These are phyloP conservation scores for Mizuhopecten yessoensis DNA, from an alignment of 1,140 invertebrate genomes.

Conservation along the genomic window DNA sequence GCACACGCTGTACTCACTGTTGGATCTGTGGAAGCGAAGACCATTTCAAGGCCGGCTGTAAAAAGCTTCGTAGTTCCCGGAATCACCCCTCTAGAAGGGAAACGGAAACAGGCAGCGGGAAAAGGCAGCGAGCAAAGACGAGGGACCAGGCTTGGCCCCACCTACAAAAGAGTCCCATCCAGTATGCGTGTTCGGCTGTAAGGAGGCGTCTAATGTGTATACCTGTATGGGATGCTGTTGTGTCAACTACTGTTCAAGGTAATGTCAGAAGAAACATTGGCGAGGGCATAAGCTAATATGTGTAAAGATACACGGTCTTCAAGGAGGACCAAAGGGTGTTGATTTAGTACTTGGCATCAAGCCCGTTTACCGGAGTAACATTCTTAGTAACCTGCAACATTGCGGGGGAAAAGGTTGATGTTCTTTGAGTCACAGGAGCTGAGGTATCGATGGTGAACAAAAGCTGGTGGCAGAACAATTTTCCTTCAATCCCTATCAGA, in stretches of 20 bases:
- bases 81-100: no score
- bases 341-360: no score
- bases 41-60: conserved; percentile 46
- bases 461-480: background rate
- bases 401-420: background rate
- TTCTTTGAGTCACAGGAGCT: conserved; percentile 42
- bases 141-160: background rate
- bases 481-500: background rate
- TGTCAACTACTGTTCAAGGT: background rate
- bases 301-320: no score
- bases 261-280: background rate
- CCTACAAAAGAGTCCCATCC: no score
- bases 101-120: background rate
- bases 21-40: conserved; percentile 51
- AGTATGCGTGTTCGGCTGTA: no score
- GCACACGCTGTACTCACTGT: background rate
- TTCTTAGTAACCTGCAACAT: conserved; percentile 35
- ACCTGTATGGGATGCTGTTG: background rate
- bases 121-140: background rate
- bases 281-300: background rate
- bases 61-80: no score
- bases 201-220: background rate
- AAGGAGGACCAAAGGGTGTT: background rate
- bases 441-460: conserved; percentile 28
- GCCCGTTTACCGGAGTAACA: background rate